A percentile compares a stretch with the other conserved stretches of the same genome.
phyloP scores from a whole-genome alignment of 2,888 invertebrate genomes.

The Nomada fabriciana region DNA sequence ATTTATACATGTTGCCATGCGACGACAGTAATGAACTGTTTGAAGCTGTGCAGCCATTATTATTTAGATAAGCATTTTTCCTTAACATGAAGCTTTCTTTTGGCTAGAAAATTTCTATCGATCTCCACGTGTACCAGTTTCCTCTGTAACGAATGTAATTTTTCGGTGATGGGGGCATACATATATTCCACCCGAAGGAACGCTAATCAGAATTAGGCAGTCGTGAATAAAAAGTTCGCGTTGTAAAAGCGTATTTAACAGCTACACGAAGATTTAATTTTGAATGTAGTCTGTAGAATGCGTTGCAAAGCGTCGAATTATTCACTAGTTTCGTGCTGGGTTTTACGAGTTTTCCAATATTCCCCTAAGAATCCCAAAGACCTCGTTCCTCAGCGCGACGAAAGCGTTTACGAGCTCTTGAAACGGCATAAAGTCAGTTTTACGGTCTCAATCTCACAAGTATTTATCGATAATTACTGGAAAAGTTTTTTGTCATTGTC shows the following conservation, averaged over 20 bases:
- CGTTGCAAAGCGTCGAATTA: slow-evolving; percentile 30
- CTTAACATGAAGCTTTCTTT: too few species aligned
- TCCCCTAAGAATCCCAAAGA: slow-evolving; percentile 69
- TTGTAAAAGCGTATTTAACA: not conserved
- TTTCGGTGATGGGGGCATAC: too few species aligned
- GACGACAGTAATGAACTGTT: too few species aligned
- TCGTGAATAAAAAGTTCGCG: not conserved
- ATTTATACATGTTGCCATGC: too few species aligned
- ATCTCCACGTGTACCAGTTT: too few species aligned
- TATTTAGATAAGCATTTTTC: too few species aligned
- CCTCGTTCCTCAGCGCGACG: slow-evolving; percentile 60
- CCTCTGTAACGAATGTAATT: too few species aligned
- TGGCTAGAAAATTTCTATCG: too few species aligned
- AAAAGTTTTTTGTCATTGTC: slow-evolving; percentile 21
- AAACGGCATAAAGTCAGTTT: slow-evolving; percentile 73
- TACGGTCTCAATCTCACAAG: slow-evolving; percentile 47
- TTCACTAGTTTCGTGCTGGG: slow-evolving; percentile 43
- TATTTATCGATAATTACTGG: slow-evolving; percentile 35
- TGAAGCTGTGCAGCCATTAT: too few species aligned
- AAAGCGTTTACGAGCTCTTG: slow-evolving; percentile 71
- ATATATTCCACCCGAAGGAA: not conserved
- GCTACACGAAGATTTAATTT: slow-evolving; percentile 15
- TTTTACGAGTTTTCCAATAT: slow-evolving; percentile 75
- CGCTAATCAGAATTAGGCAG: not conserved
- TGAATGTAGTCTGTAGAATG: not conserved